These are phyloP conservation scores for Macropus fuliginosus DNA, from an alignment of 2,797 vertebrate species.

Conservation along the genomic window DNA sequence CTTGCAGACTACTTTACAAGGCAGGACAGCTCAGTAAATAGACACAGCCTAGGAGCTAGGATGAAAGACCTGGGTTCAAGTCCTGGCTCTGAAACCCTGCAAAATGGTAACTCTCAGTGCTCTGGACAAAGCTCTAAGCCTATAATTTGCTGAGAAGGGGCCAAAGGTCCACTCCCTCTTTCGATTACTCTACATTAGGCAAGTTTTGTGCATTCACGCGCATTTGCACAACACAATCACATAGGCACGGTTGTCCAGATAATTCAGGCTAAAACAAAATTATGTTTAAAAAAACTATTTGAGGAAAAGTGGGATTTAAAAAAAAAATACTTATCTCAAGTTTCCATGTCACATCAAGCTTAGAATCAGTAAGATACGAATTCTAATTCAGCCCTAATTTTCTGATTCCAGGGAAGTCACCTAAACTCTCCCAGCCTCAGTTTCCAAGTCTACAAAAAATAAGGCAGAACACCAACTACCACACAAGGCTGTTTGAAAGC, in stretches of 20 bases:
- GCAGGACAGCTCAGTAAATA: not conserved
- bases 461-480: not conserved
- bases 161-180: not conserved
- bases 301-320: not conserved
- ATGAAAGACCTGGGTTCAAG: not conserved
- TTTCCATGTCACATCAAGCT: not conserved
- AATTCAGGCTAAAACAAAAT: not conserved
- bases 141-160: not conserved
- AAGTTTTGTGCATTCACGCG: not conserved
- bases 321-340: not conserved
- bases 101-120: not conserved
- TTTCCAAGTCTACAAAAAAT: not conserved
- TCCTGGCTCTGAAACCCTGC: not conserved
- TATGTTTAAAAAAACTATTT: not conserved
- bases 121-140: not conserved
- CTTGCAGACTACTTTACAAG: not conserved
- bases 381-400: not conserved
- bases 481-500: not conserved
- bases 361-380: not conserved
- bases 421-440: not conserved
- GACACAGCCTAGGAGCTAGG: not conserved
- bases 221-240: too few species aligned
- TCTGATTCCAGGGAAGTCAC: not conserved
- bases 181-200: not conserved
- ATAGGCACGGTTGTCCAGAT: not conserved